Conservation (phyloP, 2,113 vertebrate genomes). For the Eretmochelys imbricata region DNA sequence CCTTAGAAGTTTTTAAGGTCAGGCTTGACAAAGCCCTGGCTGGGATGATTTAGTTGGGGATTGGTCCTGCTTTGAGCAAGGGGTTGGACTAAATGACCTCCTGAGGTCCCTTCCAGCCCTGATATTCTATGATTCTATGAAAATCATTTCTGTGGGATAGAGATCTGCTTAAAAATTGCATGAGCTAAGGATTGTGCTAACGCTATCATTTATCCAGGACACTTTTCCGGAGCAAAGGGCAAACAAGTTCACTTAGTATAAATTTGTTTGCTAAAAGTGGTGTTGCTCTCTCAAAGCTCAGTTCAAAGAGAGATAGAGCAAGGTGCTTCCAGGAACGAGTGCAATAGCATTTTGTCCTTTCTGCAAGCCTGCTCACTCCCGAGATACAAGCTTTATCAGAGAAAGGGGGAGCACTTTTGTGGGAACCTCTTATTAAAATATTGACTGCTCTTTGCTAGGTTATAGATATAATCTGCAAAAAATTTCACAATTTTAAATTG, state of each 20-base stretch:
- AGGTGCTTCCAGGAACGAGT: neutral
- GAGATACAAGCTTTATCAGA: neutral
- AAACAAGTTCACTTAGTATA: neutral
- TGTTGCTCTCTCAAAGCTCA: neutral
- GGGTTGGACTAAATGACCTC: too few relatives aligned
- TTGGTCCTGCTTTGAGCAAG: too few relatives aligned
- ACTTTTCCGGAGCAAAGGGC: neutral
- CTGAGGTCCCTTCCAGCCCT: too few relatives aligned
- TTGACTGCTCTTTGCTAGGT: neutral
- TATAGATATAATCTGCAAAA: slow-evolving; percentile 13
- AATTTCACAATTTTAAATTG: neutral
- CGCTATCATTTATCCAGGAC: neutral
- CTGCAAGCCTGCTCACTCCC: neutral
- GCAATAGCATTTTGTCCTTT: neutral
- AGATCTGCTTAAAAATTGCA: neutral
- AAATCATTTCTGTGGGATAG: rapidly evolving
- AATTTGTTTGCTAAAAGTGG: neutral
- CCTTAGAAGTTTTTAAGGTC: too few relatives aligned
- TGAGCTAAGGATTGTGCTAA: neutral
- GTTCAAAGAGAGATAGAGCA: neutral
- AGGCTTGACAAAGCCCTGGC: too few relatives aligned
- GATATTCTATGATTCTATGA: too few relatives aligned
- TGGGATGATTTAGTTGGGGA: too few relatives aligned
- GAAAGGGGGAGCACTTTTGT: neutral
- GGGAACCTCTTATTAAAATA: neutral